A percentile compares a stretch with the other conserved stretches of the same genome.
Evolutionary conservation across 2,888 invertebrate species (phyloP).

Genomic region (Orthosia incerta): DNA sequence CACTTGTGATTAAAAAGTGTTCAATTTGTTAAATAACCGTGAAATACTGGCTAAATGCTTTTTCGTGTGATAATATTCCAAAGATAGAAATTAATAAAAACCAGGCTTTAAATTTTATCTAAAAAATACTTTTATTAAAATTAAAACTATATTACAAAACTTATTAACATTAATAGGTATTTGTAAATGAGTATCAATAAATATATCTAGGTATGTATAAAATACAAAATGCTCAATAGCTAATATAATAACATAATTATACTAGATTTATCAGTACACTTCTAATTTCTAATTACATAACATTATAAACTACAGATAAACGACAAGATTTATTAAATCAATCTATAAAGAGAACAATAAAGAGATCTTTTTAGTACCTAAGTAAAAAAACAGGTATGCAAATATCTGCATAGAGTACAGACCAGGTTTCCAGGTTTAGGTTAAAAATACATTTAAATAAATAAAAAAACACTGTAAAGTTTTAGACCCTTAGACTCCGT

Average conservation of each 20-base stretch:
- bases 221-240: constrained; percentile 23
- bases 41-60: not conserved
- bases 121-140: constrained; percentile 17
- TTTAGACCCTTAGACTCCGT: too few relatives aligned
- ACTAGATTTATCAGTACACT: constrained; percentile 14
- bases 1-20: constrained; percentile 25
- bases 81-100: not conserved
- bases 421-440: not conserved
- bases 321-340: constrained; percentile 4
- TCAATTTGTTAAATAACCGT: constrained; percentile 8
- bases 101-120: not conserved
- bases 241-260: constrained; percentile 11
- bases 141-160: not conserved
- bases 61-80: not conserved
- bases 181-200: constrained; percentile 25
- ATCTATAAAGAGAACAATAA: too few relatives aligned
- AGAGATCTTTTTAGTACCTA: constrained; percentile 19
- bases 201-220: not conserved
- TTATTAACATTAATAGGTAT: not conserved
- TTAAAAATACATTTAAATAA: not conserved
- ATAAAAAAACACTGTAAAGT: not conserved
- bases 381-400: not conserved
- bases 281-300: not conserved
- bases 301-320: not conserved
- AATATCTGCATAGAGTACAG: not conserved